Percentiles rank a stretch among this genome's conserved stretches.
These are phyloP conservation scores for Venturia canescens DNA, from an alignment of 1,140 invertebrate species.

Conservation along the genomic window DNA sequence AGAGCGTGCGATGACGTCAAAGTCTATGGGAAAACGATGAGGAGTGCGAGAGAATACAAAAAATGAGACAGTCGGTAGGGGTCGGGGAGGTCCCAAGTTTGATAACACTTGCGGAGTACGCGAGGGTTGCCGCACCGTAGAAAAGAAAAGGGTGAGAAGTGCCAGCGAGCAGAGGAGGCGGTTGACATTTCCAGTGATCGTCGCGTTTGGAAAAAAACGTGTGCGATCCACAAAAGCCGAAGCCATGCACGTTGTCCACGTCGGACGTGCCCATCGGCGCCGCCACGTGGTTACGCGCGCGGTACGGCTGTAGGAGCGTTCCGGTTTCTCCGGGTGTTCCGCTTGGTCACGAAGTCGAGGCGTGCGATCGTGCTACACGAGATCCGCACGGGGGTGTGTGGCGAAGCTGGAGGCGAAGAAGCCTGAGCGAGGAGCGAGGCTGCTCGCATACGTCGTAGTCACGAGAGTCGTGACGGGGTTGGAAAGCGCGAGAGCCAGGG, in stretches of 20 bases:
- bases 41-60: neutral
- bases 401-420: conserved; percentile 25
- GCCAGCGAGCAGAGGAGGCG: neutral
- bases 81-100: neutral
- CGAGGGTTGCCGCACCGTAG: neutral
- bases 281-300: conserved; percentile 51
- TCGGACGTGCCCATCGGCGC: conserved; percentile 56
- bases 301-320: neutral
- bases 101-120: neutral
- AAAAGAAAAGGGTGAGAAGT: neutral
- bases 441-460: conserved; percentile 35
- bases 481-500: conserved; percentile 52
- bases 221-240: conserved; percentile 47
- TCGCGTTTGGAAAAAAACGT: conserved; percentile 46
- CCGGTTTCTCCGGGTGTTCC: conserved; percentile 1
- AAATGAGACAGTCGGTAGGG: neutral
- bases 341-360: conserved; percentile 38
- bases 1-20: neutral
- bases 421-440: neutral
- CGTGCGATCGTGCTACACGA: conserved; percentile 28
- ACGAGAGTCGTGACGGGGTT: conserved; percentile 59
- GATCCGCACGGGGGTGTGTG: neutral
- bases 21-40: neutral
- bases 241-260: conserved; percentile 30
- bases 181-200: conserved; percentile 9